A percentile compares a stretch with the other conserved stretches of the same genome.
These are phyloP conservation scores for Brienomyrus longianalis DNA, from an alignment of 2,113 vertebrate genomes.

Conservation along the genomic window DNA sequence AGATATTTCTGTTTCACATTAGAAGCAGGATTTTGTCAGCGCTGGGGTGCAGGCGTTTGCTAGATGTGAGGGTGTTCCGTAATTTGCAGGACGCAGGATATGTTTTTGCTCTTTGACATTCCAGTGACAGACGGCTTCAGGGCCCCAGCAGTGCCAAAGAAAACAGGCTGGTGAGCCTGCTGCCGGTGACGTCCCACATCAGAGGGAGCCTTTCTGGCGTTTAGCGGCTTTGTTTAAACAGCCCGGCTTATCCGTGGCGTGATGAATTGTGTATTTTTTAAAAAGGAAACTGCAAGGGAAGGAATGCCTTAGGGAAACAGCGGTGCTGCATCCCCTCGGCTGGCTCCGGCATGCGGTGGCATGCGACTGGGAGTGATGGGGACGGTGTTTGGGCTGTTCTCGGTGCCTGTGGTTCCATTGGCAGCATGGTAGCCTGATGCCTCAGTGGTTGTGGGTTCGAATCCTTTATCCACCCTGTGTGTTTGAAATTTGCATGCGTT, in stretches of 20 bases:
- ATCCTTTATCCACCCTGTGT: neutral
- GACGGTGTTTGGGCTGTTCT: neutral
- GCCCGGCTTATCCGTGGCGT: neutral
- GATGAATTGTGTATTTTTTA: conserved; percentile 27
- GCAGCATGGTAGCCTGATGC: neutral
- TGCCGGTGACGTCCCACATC: conserved; percentile 30
- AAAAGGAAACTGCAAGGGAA: conserved; percentile 1
- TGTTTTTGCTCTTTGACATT: conserved; percentile 49
- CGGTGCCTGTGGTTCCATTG: neutral
- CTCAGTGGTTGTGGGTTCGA: neutral
- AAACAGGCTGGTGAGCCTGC: conserved; percentile 45
- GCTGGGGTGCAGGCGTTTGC: conserved; percentile 5
- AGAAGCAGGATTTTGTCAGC: conserved; percentile 49
- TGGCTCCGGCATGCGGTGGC: neutral
- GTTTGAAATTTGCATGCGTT: neutral
- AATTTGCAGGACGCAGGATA: conserved; percentile 44
- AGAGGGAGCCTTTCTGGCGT: conserved; percentile 22
- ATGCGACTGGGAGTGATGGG: neutral
- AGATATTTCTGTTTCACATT: conserved; percentile 43
- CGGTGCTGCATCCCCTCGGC: neutral
- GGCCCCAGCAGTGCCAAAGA: conserved; percentile 47
- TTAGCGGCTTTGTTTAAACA: conserved; percentile 22
- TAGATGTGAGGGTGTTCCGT: conserved; percentile 44
- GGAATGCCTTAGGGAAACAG: neutral
- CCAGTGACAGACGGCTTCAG: conserved; percentile 62